Conservation (phyloP, 2,113 vertebrate species). For the Phalacrocorax pelagicus region DNA sequence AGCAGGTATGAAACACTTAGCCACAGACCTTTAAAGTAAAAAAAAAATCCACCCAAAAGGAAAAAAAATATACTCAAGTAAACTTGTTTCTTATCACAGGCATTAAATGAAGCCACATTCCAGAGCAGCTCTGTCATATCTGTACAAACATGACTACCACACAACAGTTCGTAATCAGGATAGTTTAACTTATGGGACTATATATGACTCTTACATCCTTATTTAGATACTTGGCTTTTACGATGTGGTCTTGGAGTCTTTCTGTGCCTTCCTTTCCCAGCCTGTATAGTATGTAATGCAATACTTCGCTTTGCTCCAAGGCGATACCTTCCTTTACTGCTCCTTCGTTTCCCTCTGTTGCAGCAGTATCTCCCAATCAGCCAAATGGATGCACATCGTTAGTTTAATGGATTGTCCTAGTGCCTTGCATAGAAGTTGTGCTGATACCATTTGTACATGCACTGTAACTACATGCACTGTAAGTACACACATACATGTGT, state of each 20-base stretch:
- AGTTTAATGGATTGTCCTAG: not conserved
- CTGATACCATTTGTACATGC: not conserved
- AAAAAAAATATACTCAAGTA: not conserved
- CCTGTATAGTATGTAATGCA: not conserved
- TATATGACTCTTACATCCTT: not conserved
- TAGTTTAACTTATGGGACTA: not conserved
- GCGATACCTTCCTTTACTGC: not conserved
- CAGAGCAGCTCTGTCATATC: not conserved
- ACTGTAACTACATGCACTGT: not conserved
- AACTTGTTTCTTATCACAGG: not conserved
- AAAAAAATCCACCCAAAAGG: not conserved
- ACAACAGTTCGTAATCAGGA: not conserved
- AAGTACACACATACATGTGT: accelerated
- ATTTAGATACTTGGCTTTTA: constrained; percentile 3
- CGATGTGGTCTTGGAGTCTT: not conserved
- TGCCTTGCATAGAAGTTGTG: not conserved
- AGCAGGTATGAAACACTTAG: not conserved
- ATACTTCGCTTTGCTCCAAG: not conserved
- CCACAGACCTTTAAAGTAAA: not conserved
- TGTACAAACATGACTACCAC: not conserved
- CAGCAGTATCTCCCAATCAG: not conserved
- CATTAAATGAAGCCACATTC: not conserved
- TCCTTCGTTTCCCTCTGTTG: not conserved
- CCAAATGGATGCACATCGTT: not conserved
- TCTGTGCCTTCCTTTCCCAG: not conserved